These are phyloP conservation scores for Onthophagus taurus DNA, from an alignment of 1,140 invertebrate genomes.

Conservation along the genomic window DNA sequence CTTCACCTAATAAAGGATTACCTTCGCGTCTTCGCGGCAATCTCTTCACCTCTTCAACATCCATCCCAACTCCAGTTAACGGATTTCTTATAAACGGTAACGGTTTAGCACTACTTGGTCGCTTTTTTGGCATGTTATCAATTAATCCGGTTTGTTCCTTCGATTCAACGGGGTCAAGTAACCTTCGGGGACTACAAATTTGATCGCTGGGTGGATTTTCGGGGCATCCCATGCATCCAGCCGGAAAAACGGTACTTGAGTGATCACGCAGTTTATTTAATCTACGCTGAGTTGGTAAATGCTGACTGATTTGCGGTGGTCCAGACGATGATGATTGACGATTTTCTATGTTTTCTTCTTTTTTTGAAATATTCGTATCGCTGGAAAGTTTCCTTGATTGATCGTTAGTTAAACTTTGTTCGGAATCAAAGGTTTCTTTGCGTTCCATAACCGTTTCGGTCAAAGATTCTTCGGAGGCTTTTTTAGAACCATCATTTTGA, in stretches of 20 bases:
- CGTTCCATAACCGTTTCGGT: conserved; percentile 19
- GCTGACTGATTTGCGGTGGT: conserved; percentile 8
- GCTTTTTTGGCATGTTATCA: conserved; percentile 15
- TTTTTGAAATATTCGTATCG: background rate
- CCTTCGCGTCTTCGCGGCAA: conserved; percentile 19
- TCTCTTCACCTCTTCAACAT: conserved; percentile 28
- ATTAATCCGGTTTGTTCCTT: conserved; percentile 17
- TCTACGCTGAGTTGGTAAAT: background rate
- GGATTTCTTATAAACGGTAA: conserved; percentile 23
- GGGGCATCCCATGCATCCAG: conserved; percentile 21
- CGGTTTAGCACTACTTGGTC: conserved; percentile 5
- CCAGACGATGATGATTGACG: conserved; percentile 11
- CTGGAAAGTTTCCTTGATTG: background rate
- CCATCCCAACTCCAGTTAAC: conserved; percentile 28
- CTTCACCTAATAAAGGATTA: conserved; percentile 44
- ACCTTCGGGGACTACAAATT: conserved; percentile 13
- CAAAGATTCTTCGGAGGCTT: background rate
- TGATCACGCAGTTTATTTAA: conserved; percentile 17
- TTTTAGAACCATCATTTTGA: no score
- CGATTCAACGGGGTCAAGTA: conserved; percentile 15
- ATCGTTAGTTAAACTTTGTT: conserved; percentile 3
- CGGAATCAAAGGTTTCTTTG: conserved; percentile 2
- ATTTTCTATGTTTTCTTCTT: background rate
- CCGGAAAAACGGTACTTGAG: conserved; percentile 20
- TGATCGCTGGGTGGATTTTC: conserved; percentile 8